Evolutionary conservation across 2,113 vertebrate species (phyloP).

Genomic region (Pycnonotus jocosus): DNA sequence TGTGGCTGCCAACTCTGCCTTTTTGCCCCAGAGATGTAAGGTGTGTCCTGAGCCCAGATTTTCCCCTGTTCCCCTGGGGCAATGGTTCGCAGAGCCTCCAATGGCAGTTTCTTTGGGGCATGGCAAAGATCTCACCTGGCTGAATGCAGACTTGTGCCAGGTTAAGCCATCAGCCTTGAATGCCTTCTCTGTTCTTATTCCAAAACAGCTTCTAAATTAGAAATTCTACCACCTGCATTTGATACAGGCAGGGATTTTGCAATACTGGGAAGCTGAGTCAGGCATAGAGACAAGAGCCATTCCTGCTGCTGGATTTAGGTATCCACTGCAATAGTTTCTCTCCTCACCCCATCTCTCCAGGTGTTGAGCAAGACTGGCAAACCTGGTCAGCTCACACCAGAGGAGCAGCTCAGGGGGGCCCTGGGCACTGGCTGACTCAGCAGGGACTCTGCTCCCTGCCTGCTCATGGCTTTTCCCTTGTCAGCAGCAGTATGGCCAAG

Average conservation of each 20-base stretch:
- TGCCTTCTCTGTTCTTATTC: slow-evolving; percentile 7
- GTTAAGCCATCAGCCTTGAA: neutral
- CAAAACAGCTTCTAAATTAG: neutral
- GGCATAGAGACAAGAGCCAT: neutral
- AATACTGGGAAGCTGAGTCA: slow-evolving; percentile 26
- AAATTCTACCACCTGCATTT: neutral
- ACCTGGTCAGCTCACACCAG: neutral
- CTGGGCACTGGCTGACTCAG: neutral
- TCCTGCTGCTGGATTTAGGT: neutral
- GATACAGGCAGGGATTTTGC: neutral
- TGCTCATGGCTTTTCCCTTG: neutral
- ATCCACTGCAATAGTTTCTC: neutral
- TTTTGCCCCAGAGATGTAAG: neutral
- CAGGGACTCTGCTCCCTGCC: neutral
- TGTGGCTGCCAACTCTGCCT: neutral
- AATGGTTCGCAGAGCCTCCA: neutral
- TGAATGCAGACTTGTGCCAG: neutral
- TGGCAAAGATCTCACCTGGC: neutral
- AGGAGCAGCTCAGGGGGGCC: neutral
- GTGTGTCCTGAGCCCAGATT: neutral
- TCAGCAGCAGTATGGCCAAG: slow-evolving; percentile 7
- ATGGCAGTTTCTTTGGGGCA: neutral
- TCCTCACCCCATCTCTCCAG: neutral
- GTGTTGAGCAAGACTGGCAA: neutral
- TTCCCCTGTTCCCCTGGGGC: neutral